Evolutionary conservation across 2,888 invertebrate genomes (phyloP).

Genomic region (Vandiemenella viatica): DNA sequence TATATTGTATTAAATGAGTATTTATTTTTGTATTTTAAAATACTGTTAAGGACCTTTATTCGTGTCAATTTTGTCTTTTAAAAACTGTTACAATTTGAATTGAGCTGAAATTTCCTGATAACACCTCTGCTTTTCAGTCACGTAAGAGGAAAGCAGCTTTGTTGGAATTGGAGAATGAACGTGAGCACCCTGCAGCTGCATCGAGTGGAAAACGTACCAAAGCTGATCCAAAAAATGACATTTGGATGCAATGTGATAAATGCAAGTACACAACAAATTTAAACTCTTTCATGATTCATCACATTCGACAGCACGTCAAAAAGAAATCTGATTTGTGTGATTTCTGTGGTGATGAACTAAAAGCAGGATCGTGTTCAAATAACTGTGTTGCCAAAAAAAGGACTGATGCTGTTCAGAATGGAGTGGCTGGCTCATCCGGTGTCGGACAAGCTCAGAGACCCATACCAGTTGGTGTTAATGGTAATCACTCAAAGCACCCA

Average conservation of each 20-base stretch:
- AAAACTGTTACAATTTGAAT: no score
- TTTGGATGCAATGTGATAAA: constrained; percentile 27
- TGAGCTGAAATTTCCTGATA: no score
- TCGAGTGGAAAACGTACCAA: constrained; percentile 4
- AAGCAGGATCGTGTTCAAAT: constrained; percentile 3
- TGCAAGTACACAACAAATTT: constrained; percentile 27
- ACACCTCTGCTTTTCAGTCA: constrained; percentile 10
- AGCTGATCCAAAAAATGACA: constrained; percentile 18
- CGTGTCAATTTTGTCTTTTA: no score
- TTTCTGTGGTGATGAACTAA: constrained; percentile 9
- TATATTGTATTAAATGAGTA: no score
- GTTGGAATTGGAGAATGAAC: constrained; percentile 9
- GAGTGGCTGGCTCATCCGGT: neutral
- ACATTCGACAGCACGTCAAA: constrained; percentile 22
- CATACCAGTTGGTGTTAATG: neutral
- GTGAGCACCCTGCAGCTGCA: constrained; percentile 9
- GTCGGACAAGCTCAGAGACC: no score
- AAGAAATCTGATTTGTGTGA: constrained; percentile 16
- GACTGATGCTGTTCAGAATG: neutral
- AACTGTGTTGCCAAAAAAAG: constrained; percentile 2
- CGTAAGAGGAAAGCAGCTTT: constrained; percentile 18
- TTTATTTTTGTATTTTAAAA: no score
- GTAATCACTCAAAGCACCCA: neutral
- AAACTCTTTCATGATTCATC: constrained; percentile 25
- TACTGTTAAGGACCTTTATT: no score